Evolutionary conservation across 1,140 invertebrate genomes (phyloP), one percentile per base, ranked within the genome.

Genomic region (Pachyrhynchus sulphureomaculatus): DNA sequence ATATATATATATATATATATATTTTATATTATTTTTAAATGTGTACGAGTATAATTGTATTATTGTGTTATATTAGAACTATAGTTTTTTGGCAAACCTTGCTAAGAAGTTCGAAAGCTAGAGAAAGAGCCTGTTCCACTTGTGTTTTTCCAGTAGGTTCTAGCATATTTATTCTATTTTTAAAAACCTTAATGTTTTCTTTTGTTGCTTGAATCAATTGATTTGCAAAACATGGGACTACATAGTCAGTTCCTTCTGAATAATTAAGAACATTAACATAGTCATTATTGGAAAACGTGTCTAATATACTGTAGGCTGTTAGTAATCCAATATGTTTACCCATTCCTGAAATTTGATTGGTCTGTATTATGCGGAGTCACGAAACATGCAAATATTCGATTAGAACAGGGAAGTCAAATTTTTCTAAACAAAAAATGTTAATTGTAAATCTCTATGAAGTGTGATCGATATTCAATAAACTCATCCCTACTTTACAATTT

Each of bases 231-330:
- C 94, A 97, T 0, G 82, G 79, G 2, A 94, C 86, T 4, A 91
- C 81, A 62, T 89, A 84, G 5, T 82, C 72, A 0, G 85, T 84
- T 20, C 34, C 55, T 21, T 85, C 82, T 21, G 85, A 86, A 72
- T 91, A 94, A 39, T 84, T 86, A 49, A 95, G 87, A 24, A 99
- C 88, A 66, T 96, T 96, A 37, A 99, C 89, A 73, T 93, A 98
- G 77, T 99, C 98, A 76, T 99, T 97, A 72, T 99, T 97, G 8
- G 92, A 97, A 6, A 99, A 84, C 0, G 98, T 99, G 26, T 97
- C 92, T 61, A 99, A 76, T 36, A 99, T 89, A 26, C 88, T 89
- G 12, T 83, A 80, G 47, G 96, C 88, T 0, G 96, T 95, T 56
- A 83, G 79, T 58, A 81, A 77, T 4, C 83, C 84, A 23, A 87